These are phyloP conservation scores for Brachypteracias leptosomus DNA, from an alignment of 2,113 vertebrate species.

Conservation along the genomic window DNA sequence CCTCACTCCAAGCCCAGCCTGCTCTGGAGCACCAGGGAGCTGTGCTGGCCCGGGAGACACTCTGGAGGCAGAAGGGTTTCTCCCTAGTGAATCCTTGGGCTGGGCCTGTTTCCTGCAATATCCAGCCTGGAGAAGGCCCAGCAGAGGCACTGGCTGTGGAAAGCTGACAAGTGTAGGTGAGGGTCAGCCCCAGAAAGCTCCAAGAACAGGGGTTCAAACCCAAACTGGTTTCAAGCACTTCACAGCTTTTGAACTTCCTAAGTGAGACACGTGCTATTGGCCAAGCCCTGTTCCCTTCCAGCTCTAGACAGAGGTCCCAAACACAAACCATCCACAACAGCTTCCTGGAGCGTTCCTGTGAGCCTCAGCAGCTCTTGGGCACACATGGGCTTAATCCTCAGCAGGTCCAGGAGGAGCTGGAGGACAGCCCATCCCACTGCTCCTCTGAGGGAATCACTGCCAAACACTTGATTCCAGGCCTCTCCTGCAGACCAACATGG, in stretches of 20 bases:
- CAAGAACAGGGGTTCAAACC: background rate
- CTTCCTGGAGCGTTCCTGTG: background rate
- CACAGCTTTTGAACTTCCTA: background rate
- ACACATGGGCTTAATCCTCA: background rate
- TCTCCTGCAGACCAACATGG: background rate
- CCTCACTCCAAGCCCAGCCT: rapidly evolving
- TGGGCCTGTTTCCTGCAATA: background rate
- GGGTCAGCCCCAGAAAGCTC: background rate
- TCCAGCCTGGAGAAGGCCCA: background rate
- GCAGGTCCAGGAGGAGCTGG: background rate
- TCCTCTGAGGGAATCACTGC: background rate
- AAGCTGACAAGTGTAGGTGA: rapidly evolving
- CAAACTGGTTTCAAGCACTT: background rate
- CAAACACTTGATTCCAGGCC: background rate
- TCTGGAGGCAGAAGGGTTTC: background rate
- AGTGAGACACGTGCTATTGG: background rate
- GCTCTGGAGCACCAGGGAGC: background rate
- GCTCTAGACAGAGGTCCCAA: background rate
- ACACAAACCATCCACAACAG: background rate
- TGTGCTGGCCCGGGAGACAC: rapidly evolving
- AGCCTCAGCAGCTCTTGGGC: background rate
- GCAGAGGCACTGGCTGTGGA: background rate
- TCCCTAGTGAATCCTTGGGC: background rate
- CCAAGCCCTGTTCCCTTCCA: background rate
- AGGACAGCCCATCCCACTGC: rapidly evolving